A percentile compares a stretch with the other conserved stretches of the same genome.
Evolutionary conservation across 30 jellyfish, hydroid and myxozoan species (phyloP).

Genomic region (Catostylus mosaicus): DNA sequence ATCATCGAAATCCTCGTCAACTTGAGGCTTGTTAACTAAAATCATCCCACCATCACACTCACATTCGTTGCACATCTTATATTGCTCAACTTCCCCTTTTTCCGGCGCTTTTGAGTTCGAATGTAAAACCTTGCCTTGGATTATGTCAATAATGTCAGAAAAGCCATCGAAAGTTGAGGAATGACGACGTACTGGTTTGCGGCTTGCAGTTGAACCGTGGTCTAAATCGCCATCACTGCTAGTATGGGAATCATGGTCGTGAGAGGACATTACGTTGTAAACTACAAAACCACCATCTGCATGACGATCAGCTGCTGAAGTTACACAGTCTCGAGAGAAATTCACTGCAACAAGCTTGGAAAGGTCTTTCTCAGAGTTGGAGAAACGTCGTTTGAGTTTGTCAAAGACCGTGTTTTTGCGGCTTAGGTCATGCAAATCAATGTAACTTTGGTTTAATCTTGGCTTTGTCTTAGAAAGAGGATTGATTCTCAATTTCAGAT

Average conservation of each 20-base stretch:
- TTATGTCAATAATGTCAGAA: background rate
- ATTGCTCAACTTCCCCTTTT: background rate
- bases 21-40: background rate
- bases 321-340: background rate
- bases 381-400: slow-evolving; percentile 52
- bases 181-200: background rate
- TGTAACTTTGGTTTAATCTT: slow-evolving; percentile 32
- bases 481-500: slow-evolving; percentile 5
- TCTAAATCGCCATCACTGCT: background rate
- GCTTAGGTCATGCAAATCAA: slow-evolving; percentile 39
- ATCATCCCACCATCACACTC: background rate
- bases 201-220: background rate
- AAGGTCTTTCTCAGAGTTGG: slow-evolving; percentile 53
- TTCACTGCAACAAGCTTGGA: slow-evolving; percentile 17
- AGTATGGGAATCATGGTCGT: background rate
- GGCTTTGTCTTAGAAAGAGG: slow-evolving; percentile 43
- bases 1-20: background rate
- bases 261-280: slow-evolving; percentile 12
- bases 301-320: background rate
- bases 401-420: slow-evolving; percentile 29
- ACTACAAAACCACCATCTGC: slow-evolving; percentile 25
- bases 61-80: background rate
- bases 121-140: background rate
- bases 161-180: slow-evolving; percentile 10
- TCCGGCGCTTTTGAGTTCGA: background rate